Evolutionary conservation across 2,797 vertebrate species (phyloP).

Genomic region (Euphonia xanthogaster): DNA sequence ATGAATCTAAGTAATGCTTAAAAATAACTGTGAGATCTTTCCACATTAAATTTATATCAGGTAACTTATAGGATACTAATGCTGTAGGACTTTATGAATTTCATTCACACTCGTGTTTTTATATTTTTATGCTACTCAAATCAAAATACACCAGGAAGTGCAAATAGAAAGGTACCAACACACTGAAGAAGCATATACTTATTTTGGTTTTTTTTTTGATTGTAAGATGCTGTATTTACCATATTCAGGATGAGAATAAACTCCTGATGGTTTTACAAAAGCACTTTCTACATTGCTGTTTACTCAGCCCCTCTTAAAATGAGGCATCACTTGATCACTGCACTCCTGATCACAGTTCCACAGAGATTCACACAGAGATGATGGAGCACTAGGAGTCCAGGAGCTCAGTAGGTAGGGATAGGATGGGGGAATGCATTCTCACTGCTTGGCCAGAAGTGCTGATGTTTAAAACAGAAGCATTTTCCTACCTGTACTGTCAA

Average conservation of each 20-base stretch:
- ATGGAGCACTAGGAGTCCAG: neutral
- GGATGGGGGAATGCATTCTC: neutral
- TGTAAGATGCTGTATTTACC: neutral
- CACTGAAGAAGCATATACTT: neutral
- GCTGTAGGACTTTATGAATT: neutral
- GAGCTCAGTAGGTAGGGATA: neutral
- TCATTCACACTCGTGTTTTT: neutral
- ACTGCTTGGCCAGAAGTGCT: neutral
- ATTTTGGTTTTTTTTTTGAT: neutral
- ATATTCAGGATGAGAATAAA: neutral
- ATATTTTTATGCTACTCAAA: neutral
- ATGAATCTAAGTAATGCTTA: neutral
- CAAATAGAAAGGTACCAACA: neutral
- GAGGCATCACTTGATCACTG: neutral
- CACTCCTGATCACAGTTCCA: neutral
- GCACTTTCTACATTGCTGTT: neutral
- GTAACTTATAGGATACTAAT: neutral
- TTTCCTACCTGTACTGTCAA: neutral
- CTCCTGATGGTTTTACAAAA: neutral
- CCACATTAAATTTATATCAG: neutral
- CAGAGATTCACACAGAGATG: neutral
- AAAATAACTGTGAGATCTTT: neutral
- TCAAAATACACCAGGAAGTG: neutral
- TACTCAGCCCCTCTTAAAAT: neutral
- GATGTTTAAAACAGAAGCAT: neutral